A percentile compares a stretch with the other conserved stretches of the same genome.
phyloP scores from a whole-genome alignment of 2,797 vertebrate genomes.

The Phataginus tetradactyla region DNA sequence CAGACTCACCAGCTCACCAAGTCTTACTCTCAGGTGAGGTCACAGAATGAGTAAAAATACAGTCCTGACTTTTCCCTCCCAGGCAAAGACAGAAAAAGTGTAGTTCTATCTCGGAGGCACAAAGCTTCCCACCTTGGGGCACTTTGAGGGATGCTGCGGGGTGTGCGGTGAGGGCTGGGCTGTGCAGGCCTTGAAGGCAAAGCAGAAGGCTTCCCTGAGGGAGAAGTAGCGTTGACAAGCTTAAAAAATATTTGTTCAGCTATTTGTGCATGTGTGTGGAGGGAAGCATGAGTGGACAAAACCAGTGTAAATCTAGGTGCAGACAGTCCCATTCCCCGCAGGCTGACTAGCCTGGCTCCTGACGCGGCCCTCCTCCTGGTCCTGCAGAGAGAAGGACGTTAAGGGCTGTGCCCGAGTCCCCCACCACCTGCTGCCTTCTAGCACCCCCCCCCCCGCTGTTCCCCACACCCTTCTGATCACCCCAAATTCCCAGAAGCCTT shows the following conservation, averaged over 20 bases:
- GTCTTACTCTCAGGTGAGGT: not conserved
- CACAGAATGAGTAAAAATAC: not conserved
- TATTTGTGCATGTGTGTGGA: no score
- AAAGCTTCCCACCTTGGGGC: not conserved
- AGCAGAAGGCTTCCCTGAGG: not conserved
- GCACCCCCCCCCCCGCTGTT: no score
- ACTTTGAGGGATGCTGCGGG: not conserved
- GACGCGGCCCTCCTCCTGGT: not conserved
- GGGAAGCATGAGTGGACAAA: not conserved
- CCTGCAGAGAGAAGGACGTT: not conserved
- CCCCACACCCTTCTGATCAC: not conserved
- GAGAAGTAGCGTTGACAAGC: not conserved
- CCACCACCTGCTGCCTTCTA: not conserved
- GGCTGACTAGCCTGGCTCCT: no score
- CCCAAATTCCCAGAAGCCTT: not conserved
- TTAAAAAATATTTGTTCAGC: not conserved
- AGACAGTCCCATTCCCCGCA: not conserved
- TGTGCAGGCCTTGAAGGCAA: not conserved
- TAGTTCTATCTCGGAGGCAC: not conserved
- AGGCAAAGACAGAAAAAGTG: no score
- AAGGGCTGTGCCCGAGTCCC: not conserved
- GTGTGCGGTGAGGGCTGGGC: no score
- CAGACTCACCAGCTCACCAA: not conserved
- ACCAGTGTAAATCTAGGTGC: not conserved
- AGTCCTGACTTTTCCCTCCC: not conserved